These are phyloP conservation scores for Micrasema minimum DNA, from an alignment of 1,140 invertebrate genomes.

Conservation along the genomic window DNA sequence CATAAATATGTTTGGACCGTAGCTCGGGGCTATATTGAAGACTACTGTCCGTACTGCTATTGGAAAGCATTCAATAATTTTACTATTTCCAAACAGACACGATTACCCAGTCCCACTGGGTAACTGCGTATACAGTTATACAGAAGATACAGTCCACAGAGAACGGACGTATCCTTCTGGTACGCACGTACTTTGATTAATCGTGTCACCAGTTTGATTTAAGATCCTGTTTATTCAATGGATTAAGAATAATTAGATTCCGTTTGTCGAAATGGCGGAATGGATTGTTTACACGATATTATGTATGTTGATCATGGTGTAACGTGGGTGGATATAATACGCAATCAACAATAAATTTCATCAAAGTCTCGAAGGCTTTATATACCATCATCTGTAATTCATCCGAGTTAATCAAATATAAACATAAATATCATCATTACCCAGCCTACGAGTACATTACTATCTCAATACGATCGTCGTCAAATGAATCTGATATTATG, in stretches of 20 bases:
- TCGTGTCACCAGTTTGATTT: conserved; percentile 11
- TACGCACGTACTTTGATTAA: conserved; percentile 23
- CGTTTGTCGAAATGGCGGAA: conserved; percentile 15
- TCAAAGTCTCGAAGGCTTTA: conserved; percentile 8
- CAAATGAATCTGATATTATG: background rate
- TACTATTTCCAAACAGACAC: too few species aligned
- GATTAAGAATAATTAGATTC: conserved; percentile 12
- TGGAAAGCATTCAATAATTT: too few species aligned
- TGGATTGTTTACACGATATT: conserved; percentile 17
- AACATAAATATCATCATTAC: conserved; percentile 1
- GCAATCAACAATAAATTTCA: conserved; percentile 24
- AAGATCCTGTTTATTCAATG: conserved; percentile 17
- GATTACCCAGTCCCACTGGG: background rate
- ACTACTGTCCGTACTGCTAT: background rate
- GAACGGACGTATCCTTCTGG: conserved; percentile 7
- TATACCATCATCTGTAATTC: conserved; percentile 7
- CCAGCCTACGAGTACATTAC: conserved; percentile 1
- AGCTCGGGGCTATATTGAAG: background rate
- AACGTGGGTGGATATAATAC: conserved; percentile 9
- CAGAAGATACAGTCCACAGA: too few species aligned
- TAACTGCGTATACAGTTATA: too few species aligned
- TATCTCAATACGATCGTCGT: background rate
- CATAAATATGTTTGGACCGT: background rate
- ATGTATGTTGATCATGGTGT: background rate
- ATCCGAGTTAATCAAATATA: conserved; percentile 7